These are phyloP conservation scores for Dicrostonyx torquatus DNA, from an alignment of 2,797 vertebrate species.

Conservation along the genomic window DNA sequence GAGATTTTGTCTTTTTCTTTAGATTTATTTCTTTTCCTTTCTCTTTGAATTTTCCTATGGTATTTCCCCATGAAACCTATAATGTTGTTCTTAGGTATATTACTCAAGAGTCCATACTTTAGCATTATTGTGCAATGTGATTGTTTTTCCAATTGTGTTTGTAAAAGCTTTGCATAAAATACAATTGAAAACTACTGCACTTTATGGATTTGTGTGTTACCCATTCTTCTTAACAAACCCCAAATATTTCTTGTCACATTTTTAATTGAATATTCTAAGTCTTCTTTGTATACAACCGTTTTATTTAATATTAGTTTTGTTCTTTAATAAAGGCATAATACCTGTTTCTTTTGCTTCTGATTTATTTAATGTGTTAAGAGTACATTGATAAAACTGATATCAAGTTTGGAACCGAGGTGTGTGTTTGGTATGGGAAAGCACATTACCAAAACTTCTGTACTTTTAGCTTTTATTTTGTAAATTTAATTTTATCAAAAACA, in stretches of 20 bases:
- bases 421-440: not conserved
- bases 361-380: not conserved
- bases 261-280: not conserved
- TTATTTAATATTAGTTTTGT: not conserved
- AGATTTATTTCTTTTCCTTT: not conserved
- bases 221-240: not conserved
- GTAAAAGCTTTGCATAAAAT: not conserved
- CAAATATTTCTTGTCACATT: not conserved
- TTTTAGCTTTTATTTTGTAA: not conserved
- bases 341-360: not conserved
- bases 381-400: not conserved
- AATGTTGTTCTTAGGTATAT: slow-evolving; percentile 6
- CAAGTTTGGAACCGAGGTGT: not conserved
- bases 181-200: not conserved
- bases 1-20: not conserved
- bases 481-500: not conserved
- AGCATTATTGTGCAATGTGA: not conserved
- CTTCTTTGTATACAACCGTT: not conserved
- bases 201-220: not conserved
- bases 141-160: not conserved
- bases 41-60: not conserved
- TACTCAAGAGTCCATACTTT: not conserved
- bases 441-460: not conserved
- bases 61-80: not conserved
- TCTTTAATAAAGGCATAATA: not conserved